A percentile compares a stretch with the other conserved stretches of the same genome.
Conservation (phyloP, 2,888 invertebrate species). For the Pyralis farinalis region DNA sequence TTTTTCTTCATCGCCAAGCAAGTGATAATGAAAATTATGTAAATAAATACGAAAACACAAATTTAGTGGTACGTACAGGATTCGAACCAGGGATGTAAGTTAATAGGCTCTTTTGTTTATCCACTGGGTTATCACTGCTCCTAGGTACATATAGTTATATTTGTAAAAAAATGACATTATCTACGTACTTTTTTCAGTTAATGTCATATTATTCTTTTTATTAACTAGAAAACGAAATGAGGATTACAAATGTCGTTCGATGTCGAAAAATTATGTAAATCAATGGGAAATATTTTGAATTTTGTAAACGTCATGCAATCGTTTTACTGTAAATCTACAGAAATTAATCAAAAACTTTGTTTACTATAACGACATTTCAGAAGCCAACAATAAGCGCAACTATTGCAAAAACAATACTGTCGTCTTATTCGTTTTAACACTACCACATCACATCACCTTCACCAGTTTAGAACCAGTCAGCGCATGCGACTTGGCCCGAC, state of each 20-base stretch:
- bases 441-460: slow-evolving; percentile 62
- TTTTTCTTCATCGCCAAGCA: too few relatives aligned
- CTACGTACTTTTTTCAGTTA: too few relatives aligned
- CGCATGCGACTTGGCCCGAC: slow-evolving; percentile 64
- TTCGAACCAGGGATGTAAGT: too few relatives aligned
- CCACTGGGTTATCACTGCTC: too few relatives aligned
- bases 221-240: not conserved
- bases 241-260: not conserved
- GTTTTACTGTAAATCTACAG: slow-evolving; percentile 45
- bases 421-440: slow-evolving; percentile 32
- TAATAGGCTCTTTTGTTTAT: too few relatives aligned
- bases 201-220: too few relatives aligned
- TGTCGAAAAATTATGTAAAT: not conserved
- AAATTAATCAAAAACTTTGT: slow-evolving; percentile 54
- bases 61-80: too few relatives aligned
- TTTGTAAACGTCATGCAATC: slow-evolving; percentile 53
- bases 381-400: slow-evolving; percentile 71
- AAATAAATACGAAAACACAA: too few relatives aligned
- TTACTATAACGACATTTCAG: slow-evolving; percentile 55
- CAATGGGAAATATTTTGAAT: not conserved
- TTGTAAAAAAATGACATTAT: too few relatives aligned
- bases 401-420: slow-evolving; percentile 57
- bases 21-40: too few relatives aligned
- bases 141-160: too few relatives aligned
- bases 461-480: slow-evolving; percentile 52